Conservation (phyloP, 2,113 vertebrate genomes). For the Poeciliopsis turrubarensis region DNA sequence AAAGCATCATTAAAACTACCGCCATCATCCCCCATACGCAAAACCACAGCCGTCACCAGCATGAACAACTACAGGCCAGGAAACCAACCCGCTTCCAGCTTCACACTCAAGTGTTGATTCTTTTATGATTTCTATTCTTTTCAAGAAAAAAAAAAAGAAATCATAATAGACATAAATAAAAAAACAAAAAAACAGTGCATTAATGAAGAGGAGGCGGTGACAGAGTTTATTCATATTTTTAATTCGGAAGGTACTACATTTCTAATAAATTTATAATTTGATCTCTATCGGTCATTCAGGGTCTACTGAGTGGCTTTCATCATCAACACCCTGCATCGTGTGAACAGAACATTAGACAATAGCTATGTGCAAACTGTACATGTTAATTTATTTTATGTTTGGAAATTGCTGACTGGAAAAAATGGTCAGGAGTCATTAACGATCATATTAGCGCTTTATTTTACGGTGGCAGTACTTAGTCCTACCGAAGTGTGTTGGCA, state of each 20-base stretch:
- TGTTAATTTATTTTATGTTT: neutral
- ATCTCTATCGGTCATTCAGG: neutral
- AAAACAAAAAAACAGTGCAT: too few species aligned
- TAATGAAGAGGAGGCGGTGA: too few species aligned
- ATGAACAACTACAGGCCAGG: too few species aligned
- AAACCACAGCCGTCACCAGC: too few species aligned
- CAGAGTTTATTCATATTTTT: neutral
- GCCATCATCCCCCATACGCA: too few species aligned
- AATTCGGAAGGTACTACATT: neutral
- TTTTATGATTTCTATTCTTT: too few species aligned
- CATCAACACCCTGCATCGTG: neutral
- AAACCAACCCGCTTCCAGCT: too few species aligned
- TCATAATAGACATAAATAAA: too few species aligned
- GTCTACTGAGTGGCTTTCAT: neutral
- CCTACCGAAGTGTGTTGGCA: neutral
- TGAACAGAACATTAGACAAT: neutral
- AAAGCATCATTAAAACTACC: too few species aligned
- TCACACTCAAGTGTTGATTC: too few species aligned
- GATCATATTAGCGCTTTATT: neutral
- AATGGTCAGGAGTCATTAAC: neutral
- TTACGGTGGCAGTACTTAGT: neutral
- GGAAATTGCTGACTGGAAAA: neutral
- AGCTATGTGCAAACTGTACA: neutral
- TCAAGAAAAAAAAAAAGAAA: too few species aligned
- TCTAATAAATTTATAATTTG: neutral